These are phyloP conservation scores for Notarius quadriscutis DNA, from an alignment of 2,113 vertebrate genomes.

Conservation along the genomic window DNA sequence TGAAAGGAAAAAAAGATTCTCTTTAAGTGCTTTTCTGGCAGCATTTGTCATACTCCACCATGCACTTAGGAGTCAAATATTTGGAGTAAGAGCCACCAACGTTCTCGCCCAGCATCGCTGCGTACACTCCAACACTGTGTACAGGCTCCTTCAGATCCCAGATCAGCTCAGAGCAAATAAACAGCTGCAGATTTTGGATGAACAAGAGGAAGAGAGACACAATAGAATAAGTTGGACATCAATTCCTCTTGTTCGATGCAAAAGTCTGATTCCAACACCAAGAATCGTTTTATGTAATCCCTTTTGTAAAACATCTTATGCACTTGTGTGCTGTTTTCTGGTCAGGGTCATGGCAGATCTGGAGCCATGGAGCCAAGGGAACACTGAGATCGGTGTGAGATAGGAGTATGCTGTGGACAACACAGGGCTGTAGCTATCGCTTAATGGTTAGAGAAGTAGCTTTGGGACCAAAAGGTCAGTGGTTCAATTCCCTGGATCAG, in stretches of 20 bases:
- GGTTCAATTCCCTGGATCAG: too few species aligned
- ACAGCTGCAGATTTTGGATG: constrained; percentile 76
- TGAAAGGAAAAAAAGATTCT: constrained; percentile 25
- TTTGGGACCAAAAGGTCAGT: too few species aligned
- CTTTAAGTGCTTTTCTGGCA: constrained; percentile 57
- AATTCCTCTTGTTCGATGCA: constrained; percentile 14
- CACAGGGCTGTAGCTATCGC: background rate
- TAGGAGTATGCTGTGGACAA: background rate
- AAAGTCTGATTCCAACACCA: background rate
- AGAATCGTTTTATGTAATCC: background rate
- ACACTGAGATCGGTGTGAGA: background rate
- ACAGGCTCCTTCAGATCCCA: constrained; percentile 67
- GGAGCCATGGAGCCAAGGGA: too few species aligned
- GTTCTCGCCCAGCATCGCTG: constrained; percentile 43
- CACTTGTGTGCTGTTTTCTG: background rate
- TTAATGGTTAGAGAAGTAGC: too few species aligned
- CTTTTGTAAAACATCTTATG: background rate
- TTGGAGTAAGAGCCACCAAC: constrained; percentile 45
- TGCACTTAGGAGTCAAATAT: constrained; percentile 54
- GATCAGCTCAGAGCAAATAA: constrained; percentile 80
- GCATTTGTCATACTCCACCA: constrained; percentile 32
- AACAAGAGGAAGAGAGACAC: constrained; percentile 24
- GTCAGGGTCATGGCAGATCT: background rate
- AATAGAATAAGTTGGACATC: constrained; percentile 12
- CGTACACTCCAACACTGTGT: constrained; percentile 60